Conservation (phyloP, 2,113 vertebrate genomes). For the Pycnonotus jocosus region DNA sequence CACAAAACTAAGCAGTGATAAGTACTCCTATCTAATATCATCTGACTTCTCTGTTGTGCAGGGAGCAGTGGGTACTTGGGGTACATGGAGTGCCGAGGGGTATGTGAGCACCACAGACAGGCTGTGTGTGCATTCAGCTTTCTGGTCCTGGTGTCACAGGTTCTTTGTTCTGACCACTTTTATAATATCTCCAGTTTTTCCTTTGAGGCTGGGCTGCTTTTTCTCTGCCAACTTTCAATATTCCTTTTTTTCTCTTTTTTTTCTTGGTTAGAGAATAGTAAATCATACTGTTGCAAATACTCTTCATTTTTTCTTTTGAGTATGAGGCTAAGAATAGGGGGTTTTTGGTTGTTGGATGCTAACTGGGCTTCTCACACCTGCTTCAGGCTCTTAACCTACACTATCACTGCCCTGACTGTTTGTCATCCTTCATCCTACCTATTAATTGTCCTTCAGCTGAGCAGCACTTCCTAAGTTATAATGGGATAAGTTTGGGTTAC, state of each 20-base stretch:
- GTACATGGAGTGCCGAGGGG: neutral
- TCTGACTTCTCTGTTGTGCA: neutral
- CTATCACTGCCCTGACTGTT: neutral
- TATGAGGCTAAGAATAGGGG: neutral
- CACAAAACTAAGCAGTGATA: neutral
- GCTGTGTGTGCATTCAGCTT: neutral
- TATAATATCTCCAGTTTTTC: neutral
- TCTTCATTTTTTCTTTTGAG: neutral
- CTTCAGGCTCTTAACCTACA: neutral
- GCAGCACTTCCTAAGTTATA: neutral
- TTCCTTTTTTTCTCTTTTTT: neutral
- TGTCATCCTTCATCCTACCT: neutral
- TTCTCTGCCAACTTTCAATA: neutral
- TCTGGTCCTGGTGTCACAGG: neutral
- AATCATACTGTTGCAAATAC: neutral
- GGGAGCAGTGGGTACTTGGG: neutral
- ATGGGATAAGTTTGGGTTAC: neutral
- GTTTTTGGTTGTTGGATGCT: neutral
- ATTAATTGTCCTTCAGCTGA: neutral
- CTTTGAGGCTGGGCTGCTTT: neutral
- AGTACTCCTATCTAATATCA: neutral
- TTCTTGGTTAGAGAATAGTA: neutral
- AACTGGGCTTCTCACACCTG: neutral
- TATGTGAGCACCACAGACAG: rapidly evolving
- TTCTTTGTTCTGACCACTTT: neutral